Conservation (phyloP, 1,140 invertebrate genomes). For the Chrysopa pallens region DNA sequence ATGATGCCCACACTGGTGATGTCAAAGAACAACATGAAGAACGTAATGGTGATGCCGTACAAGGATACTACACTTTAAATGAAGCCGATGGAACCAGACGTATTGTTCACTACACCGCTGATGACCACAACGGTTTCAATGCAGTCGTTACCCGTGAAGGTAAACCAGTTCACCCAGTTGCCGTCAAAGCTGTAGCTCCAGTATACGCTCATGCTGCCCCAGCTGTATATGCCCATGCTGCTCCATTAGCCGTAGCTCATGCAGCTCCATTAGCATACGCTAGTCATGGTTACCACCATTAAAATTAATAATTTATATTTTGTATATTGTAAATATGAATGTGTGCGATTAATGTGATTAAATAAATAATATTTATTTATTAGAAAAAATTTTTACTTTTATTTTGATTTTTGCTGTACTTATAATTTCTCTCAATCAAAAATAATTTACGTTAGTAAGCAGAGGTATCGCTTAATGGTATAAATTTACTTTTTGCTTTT, state of each 20-base stretch:
- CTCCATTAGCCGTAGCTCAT: neutral
- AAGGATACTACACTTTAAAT: conserved; percentile 25
- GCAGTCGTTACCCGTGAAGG: too few relatives aligned
- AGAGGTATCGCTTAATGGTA: too few relatives aligned
- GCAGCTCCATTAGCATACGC: neutral
- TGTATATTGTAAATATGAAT: neutral
- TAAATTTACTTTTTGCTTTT: too few relatives aligned
- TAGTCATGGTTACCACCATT: neutral
- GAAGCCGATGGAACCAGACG: conserved; percentile 18
- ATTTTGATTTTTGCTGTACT: too few relatives aligned
- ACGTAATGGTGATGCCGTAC: conserved; percentile 39
- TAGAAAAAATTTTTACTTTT: too few relatives aligned
- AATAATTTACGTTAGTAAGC: too few relatives aligned
- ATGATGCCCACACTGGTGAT: conserved; percentile 51
- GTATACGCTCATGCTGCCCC: neutral
- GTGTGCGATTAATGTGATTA: too few relatives aligned
- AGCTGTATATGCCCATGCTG: too few relatives aligned
- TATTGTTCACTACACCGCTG: too few relatives aligned
- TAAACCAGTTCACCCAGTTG: too few relatives aligned
- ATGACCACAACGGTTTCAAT: too few relatives aligned
- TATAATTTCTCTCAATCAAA: too few relatives aligned
- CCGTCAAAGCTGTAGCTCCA: neutral
- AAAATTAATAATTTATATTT: neutral
- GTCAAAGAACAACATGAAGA: conserved; percentile 44
- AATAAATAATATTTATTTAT: neutral